Percentiles rank a stretch among this genome's conserved stretches.
These are phyloP conservation scores for Alligator mississippiensis DNA, from an alignment of 2,113 vertebrate species.

Conservation along the genomic window DNA sequence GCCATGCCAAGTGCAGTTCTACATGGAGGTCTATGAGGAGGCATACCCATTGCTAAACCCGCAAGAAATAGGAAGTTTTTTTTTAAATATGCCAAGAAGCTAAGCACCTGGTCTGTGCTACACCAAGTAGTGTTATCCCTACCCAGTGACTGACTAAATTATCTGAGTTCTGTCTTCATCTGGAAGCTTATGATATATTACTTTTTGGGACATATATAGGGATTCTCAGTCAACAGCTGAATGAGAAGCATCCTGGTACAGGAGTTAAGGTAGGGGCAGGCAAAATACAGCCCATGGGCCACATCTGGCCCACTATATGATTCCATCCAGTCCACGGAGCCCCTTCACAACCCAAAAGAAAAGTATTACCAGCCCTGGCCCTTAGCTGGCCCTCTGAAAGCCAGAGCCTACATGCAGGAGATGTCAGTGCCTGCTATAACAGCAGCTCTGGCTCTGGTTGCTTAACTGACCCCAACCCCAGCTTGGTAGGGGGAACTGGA, in stretches of 20 bases:
- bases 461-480: too few relatives aligned
- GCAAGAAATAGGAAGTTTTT: neutral
- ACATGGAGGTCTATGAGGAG: neutral
- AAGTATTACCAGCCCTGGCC: too few relatives aligned
- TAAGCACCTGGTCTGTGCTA: neutral
- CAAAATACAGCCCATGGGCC: too few relatives aligned
- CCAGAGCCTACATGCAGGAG: too few relatives aligned
- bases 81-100: neutral
- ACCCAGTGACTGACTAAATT: neutral
- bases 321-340: too few relatives aligned
- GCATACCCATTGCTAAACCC: neutral
- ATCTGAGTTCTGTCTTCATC: neutral
- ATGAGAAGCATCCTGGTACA: neutral
- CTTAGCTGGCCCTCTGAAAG: too few relatives aligned
- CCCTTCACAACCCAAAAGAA: too few relatives aligned
- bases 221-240: neutral
- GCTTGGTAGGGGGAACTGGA: too few relatives aligned
- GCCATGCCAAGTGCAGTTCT: neutral
- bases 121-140: neutral
- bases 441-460: too few relatives aligned
- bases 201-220: neutral
- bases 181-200: neutral
- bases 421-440: too few relatives aligned
- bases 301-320: too few relatives aligned
- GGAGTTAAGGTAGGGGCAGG: neutral